Evolutionary conservation across 2,888 invertebrate genomes (phyloP).

Genomic region (Morpho achilles): DNA sequence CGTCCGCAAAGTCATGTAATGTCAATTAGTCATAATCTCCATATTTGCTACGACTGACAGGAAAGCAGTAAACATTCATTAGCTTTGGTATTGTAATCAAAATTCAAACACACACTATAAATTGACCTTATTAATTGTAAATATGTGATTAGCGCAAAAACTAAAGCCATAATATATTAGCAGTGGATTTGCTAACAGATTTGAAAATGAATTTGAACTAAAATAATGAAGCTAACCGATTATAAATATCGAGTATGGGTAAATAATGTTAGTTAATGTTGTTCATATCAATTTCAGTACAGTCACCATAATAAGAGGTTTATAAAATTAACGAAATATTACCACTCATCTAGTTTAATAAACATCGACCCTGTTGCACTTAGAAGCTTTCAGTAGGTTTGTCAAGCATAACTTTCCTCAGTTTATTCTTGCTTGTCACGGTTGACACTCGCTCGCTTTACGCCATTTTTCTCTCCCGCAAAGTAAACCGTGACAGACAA

Average conservation of each 20-base stretch:
- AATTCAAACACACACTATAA: background rate
- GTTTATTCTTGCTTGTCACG: conserved; percentile 51
- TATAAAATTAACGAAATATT: background rate
- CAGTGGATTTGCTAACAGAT: too few relatives aligned
- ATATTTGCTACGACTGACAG: conserved; percentile 25
- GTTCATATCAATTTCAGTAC: too few relatives aligned
- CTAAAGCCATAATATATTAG: too few relatives aligned
- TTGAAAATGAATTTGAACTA: too few relatives aligned
- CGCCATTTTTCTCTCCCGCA: conserved; percentile 34
- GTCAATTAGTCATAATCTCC: conserved; percentile 50
- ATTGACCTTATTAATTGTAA: background rate
- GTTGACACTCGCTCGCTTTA: conserved; percentile 43
- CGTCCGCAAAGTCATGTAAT: conserved; percentile 44
- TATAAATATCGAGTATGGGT: too few relatives aligned
- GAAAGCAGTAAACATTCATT: conserved; percentile 21
- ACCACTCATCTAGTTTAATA: conserved; percentile 31
- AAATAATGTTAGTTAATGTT: too few relatives aligned
- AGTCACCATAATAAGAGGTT: too few relatives aligned
- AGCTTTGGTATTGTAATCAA: conserved; percentile 14
- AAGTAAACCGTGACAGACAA: conserved; percentile 47
- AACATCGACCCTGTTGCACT: conserved; percentile 52
- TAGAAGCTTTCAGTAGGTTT: conserved; percentile 54
- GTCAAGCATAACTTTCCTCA: conserved; percentile 57
- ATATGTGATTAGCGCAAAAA: too few relatives aligned
- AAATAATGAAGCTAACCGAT: background rate